Evolutionary conservation across 2,113 vertebrate genomes (phyloP).

Genomic region (Pelobates fuscus): DNA sequence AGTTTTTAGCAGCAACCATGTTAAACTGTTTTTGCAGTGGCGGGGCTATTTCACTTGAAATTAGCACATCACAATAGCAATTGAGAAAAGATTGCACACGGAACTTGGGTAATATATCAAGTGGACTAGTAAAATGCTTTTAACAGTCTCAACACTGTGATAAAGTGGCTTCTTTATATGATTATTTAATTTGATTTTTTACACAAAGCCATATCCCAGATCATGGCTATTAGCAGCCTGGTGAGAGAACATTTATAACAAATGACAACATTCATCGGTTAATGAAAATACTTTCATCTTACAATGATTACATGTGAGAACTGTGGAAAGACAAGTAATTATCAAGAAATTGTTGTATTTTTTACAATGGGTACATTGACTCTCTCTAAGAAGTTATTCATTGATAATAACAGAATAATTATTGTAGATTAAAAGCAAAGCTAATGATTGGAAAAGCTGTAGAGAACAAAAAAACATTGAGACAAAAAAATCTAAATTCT

Average conservation of each 20-base stretch:
- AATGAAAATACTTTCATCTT: conserved; percentile 15
- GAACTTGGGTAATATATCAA: too few relatives aligned
- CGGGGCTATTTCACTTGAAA: too few relatives aligned
- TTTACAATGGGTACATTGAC: neutral
- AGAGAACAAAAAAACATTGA: neutral
- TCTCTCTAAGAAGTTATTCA: neutral
- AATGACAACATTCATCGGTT: conserved; percentile 3
- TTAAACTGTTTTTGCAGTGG: too few relatives aligned
- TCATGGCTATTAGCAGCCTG: conserved; percentile 16
- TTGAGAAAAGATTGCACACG: too few relatives aligned
- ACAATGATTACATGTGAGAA: neutral
- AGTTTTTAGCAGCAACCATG: too few relatives aligned
- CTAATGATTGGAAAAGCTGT: neutral
- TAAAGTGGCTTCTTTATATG: too few relatives aligned
- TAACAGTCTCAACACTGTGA: too few relatives aligned
- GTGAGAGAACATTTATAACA: conserved; percentile 12
- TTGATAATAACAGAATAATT: neutral
- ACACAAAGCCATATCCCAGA: neutral
- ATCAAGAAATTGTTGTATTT: conserved; percentile 3
- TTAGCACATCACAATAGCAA: too few relatives aligned
- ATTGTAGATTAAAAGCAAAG: neutral
- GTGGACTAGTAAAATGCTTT: too few relatives aligned
- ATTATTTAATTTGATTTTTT: too few relatives aligned
- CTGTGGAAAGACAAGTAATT: neutral
- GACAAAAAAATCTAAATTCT: neutral